phyloP scores from a whole-genome alignment of 2,888 invertebrate genomes.

The Germaria angustata region DNA sequence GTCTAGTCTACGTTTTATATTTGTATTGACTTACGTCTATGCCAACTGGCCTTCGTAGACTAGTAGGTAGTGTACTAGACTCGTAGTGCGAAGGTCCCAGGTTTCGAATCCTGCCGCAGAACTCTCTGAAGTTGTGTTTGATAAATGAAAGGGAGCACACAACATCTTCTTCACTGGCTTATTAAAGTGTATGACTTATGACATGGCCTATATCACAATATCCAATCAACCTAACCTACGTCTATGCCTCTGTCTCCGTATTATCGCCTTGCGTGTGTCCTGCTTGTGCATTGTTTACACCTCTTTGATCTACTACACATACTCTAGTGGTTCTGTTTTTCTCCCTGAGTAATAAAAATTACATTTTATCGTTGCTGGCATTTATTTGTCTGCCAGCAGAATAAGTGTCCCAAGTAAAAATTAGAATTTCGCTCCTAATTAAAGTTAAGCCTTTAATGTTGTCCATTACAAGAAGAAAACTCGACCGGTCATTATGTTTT shows the following conservation, averaged over 20 bases:
- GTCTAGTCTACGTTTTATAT: neutral
- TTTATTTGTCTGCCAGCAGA: slow-evolving; percentile 32
- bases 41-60: no score
- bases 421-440: slow-evolving; percentile 75
- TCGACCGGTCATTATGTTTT: slow-evolving; percentile 75
- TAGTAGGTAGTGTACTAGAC: no score
- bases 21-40: neutral
- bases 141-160: no score
- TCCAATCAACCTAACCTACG: no score
- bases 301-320: no score
- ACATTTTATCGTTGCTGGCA: slow-evolving; percentile 8
- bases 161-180: no score
- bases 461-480: slow-evolving; percentile 67
- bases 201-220: no score
- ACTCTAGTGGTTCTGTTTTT: neutral
- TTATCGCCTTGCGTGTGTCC: neutral
- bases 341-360: slow-evolving; percentile 28
- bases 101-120: no score
- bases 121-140: no score
- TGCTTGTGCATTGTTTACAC: neutral
- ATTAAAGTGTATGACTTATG: no score
- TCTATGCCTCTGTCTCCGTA: neutral
- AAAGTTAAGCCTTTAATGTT: slow-evolving; percentile 76
- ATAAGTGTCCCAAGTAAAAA: slow-evolving; percentile 40
- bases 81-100: no score